Evolutionary conservation across 2,113 vertebrate genomes (phyloP).

Genomic region (Oncorhynchus mykiss): DNA sequence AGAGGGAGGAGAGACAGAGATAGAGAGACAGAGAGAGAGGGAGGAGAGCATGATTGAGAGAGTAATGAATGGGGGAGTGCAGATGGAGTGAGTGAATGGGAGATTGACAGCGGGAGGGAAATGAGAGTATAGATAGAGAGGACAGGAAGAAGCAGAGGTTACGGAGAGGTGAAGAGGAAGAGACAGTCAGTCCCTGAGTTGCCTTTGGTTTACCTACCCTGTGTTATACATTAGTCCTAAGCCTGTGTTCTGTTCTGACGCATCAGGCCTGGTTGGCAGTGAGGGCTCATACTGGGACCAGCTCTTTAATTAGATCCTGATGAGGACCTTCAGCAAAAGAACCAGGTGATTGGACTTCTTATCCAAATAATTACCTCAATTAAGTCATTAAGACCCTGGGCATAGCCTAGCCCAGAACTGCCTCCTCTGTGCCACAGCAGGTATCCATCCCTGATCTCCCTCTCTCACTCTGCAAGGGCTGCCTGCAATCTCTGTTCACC

Average conservation of each 20-base stretch:
- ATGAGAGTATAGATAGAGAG: not conserved
- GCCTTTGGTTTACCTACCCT: no score
- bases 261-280: slow-evolving; percentile 5
- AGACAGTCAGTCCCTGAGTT: no score
- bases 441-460: slow-evolving; percentile 45
- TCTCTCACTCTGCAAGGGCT: slow-evolving; percentile 1
- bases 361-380: slow-evolving; percentile 78
- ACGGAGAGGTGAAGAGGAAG: slow-evolving; percentile 15
- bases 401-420: slow-evolving; percentile 60
- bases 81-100: not conserved
- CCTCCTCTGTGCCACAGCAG: slow-evolving; percentile 66
- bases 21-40: slow-evolving; percentile 12
- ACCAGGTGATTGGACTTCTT: slow-evolving; percentile 76
- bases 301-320: slow-evolving; percentile 78
- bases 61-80: not conserved
- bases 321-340: slow-evolving; percentile 75
- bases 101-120: not conserved
- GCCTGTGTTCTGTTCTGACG: no score
- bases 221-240: no score
- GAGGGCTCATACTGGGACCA: slow-evolving; percentile 67
- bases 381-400: slow-evolving; percentile 73
- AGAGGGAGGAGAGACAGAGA: slow-evolving; percentile 2
- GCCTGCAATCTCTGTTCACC: not conserved
- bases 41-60: not conserved
- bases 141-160: slow-evolving; percentile 10